phyloP scores from a whole-genome alignment of 2,797 vertebrate species.

The Spheniscus humboldti region DNA sequence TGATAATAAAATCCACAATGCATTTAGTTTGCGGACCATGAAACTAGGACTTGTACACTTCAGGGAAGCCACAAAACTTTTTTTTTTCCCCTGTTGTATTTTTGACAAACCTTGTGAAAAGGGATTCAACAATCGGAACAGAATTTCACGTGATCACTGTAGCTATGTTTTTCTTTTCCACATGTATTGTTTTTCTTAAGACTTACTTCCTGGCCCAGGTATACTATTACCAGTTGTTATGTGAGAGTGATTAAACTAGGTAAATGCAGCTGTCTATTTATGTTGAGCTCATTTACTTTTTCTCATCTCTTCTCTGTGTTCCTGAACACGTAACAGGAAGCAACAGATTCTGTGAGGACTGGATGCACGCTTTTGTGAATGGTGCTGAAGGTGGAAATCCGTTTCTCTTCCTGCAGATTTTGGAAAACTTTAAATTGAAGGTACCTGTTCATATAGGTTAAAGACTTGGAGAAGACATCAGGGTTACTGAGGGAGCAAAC shows the following conservation, averaged over 20 bases:
- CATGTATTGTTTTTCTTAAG: neutral
- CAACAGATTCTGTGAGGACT: constrained; percentile 95
- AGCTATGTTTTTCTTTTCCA: neutral
- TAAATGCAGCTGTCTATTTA: neutral
- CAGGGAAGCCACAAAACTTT: neutral
- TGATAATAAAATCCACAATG: neutral
- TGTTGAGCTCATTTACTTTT: neutral
- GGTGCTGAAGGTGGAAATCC: constrained; percentile 88
- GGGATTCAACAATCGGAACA: neutral
- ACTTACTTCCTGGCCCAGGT: neutral
- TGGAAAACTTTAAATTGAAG: constrained; percentile 99
- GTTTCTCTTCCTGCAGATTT: constrained; percentile 91
- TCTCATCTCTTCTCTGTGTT: neutral
- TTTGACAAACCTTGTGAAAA: neutral
- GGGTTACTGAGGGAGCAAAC: neutral
- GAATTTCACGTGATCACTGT: neutral
- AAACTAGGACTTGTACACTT: neutral
- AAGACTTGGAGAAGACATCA: neutral
- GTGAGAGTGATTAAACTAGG: neutral
- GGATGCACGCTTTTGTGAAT: constrained; percentile 92
- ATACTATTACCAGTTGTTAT: neutral
- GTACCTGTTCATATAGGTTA: constrained; percentile 62
- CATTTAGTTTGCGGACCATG: neutral
- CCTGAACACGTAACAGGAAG: constrained; percentile 77
- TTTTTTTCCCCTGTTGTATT: neutral